Evolutionary conservation across 2,888 invertebrate genomes (phyloP).

Genomic region (Hipparchia semele): DNA sequence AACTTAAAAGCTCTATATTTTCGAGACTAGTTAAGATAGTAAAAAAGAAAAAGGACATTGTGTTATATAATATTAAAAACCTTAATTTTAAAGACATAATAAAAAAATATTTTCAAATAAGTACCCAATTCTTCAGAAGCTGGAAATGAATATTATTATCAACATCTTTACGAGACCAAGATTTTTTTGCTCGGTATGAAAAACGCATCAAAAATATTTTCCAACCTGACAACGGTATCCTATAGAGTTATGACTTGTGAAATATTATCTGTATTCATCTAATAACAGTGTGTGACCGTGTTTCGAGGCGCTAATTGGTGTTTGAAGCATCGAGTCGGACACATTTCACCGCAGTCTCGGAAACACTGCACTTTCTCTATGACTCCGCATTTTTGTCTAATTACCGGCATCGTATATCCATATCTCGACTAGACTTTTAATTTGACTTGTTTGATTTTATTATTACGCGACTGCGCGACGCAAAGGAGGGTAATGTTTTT

Average conservation of each 20-base stretch:
- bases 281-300: conserved; percentile 35
- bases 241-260: background rate
- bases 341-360: conserved; percentile 44
- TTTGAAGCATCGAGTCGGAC: conserved; percentile 26
- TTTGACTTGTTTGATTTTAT: conserved; percentile 27
- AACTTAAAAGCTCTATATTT: no score
- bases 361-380: conserved; percentile 46
- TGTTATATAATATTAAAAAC: no score
- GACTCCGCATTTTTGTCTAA: conserved; percentile 45
- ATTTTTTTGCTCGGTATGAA: no score
- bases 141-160: no score
- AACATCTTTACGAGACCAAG: no score
- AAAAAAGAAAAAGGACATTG: no score
- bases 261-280: conserved; percentile 8
- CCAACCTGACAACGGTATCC: background rate
- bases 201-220: background rate
- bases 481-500: no score
- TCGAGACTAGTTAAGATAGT: no score
- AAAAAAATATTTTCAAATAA: no score
- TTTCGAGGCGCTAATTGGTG: conserved; percentile 37
- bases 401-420: conserved; percentile 40
- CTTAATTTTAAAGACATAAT: no score
- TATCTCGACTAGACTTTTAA: conserved; percentile 35
- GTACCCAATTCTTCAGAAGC: no score
- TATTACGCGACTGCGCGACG: background rate